A percentile compares a stretch with the other conserved stretches of the same genome.
phyloP scores from a whole-genome alignment of 2,888 invertebrate genomes.

The Cryptosula pallasiana region DNA sequence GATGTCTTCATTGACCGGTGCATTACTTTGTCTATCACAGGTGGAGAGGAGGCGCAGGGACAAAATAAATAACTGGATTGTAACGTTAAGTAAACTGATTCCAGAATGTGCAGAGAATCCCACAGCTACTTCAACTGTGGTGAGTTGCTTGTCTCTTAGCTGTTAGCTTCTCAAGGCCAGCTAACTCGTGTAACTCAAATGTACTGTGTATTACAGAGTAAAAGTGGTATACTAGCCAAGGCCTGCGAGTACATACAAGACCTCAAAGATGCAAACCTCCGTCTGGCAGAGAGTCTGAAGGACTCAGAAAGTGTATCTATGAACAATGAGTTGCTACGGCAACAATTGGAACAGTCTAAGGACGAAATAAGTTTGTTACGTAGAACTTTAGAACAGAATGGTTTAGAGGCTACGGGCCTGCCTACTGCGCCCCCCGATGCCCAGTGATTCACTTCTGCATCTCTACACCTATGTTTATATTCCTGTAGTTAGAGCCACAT shows the following conservation, averaged over 20 bases:
- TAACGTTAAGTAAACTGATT: slow-evolving; percentile 82
- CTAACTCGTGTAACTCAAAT: no score
- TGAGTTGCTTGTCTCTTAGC: no score
- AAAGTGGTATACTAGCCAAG: slow-evolving; percentile 89
- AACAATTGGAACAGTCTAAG: slow-evolving; percentile 68
- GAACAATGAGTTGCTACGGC: slow-evolving; percentile 67
- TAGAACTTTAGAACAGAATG: slow-evolving; percentile 63
- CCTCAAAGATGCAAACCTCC: slow-evolving; percentile 71
- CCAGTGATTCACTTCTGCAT: no score
- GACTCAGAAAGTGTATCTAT: slow-evolving; percentile 70
- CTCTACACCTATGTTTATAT: no score
- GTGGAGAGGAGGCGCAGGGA: slow-evolving; percentile 87
- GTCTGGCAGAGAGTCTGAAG: slow-evolving; percentile 62
- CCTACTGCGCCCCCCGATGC: slow-evolving; percentile 17
- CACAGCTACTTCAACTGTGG: neutral
- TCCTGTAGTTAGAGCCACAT: no score
- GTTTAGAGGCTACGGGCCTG: slow-evolving; percentile 54
- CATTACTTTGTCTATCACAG: no score
- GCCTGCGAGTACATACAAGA: slow-evolving; percentile 90
- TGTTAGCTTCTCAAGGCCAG: neutral
- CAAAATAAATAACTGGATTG: slow-evolving; percentile 96
- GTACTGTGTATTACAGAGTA: slow-evolving; percentile 63
- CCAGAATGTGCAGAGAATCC: slow-evolving; percentile 62
- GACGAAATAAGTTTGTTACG: slow-evolving; percentile 70
- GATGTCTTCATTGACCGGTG: no score